These are phyloP conservation scores for Lumbricus terrestris DNA, from an alignment of 2,888 invertebrate species.

Conservation along the genomic window DNA sequence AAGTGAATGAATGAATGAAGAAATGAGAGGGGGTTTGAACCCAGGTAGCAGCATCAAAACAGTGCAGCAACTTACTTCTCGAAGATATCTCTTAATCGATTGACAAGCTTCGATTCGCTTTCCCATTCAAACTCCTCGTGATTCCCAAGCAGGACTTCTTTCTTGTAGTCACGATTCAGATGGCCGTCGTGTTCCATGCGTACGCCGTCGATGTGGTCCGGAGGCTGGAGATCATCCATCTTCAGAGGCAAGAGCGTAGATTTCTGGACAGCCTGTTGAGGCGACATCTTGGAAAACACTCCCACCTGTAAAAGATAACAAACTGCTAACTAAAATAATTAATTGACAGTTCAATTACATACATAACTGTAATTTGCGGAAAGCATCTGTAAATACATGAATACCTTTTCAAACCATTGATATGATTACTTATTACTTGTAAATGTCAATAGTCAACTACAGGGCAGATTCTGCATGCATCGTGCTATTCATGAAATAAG, in stretches of 20 bases:
- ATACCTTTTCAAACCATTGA: not conserved
- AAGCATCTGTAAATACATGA: not conserved
- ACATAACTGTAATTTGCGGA: not conserved
- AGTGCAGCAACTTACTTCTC: not conserved
- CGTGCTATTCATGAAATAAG: no score
- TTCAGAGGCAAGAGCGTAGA: slow-evolving; percentile 10
- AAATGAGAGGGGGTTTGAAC: not conserved
- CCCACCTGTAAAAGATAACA: not conserved
- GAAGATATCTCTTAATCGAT: slow-evolving; percentile 25
- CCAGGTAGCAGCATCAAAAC: not conserved
- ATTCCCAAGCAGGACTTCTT: slow-evolving; percentile 48
- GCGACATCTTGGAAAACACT: not conserved
- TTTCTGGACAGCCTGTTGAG: not conserved
- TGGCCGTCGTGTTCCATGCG: slow-evolving; percentile 62
- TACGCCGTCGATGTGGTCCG: slow-evolving; percentile 61
- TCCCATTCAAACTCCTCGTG: slow-evolving; percentile 27
- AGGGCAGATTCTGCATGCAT: no score
- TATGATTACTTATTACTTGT: no score
- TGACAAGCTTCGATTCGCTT: slow-evolving; percentile 9
- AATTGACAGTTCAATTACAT: not conserved
- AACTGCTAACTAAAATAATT: not conserved
- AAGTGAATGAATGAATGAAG: not conserved
- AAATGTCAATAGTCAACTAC: no score
- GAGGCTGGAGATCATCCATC: slow-evolving; percentile 50
- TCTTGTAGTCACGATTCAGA: slow-evolving; percentile 60